These are phyloP conservation scores for Drosophila gunungcola DNA, from an alignment of 1,140 invertebrate genomes.

Conservation along the genomic window DNA sequence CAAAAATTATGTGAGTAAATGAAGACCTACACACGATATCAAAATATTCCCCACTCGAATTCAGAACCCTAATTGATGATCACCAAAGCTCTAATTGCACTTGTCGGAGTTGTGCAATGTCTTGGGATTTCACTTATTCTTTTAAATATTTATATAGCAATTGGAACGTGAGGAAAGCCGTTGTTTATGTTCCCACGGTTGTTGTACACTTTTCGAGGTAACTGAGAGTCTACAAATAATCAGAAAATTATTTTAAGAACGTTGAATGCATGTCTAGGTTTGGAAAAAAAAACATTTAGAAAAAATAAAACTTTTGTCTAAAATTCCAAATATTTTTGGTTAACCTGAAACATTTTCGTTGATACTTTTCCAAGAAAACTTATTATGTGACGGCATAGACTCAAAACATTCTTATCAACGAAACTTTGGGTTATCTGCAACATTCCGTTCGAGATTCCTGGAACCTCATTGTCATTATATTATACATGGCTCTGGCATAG, in stretches of 20 bases:
- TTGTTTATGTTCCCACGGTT: slow-evolving; percentile 79
- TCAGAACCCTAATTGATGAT: slow-evolving; percentile 26
- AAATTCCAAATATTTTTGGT: neutral
- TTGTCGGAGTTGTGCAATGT: slow-evolving; percentile 45
- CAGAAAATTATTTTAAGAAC: neutral
- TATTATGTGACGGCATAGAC: neutral
- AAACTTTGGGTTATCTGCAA: slow-evolving; percentile 19
- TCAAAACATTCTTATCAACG: slow-evolving; percentile 22
- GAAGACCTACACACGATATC: neutral
- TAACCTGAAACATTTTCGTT: neutral
- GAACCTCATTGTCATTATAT: slow-evolving; percentile 23
- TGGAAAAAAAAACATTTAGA: no score
- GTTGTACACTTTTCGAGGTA: slow-evolving; percentile 48
- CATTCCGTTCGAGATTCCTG: slow-evolving; percentile 49
- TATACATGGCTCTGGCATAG: neutral
- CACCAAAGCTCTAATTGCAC: slow-evolving; percentile 35
- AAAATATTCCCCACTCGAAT: slow-evolving; percentile 3
- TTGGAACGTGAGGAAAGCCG: slow-evolving; percentile 42
- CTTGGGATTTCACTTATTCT: slow-evolving; percentile 40
- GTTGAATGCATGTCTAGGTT: slow-evolving; percentile 4
- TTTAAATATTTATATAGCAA: slow-evolving; percentile 34
- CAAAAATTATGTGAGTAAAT: slow-evolving; percentile 8
- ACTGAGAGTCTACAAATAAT: slow-evolving; percentile 34
- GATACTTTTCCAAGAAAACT: slow-evolving; percentile 16
- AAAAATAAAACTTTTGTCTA: neutral